Evolutionary conservation across 2,797 vertebrate species (phyloP), one percentile per base, ranked within the genome.

Genomic region (Gouania willdenowi): DNA sequence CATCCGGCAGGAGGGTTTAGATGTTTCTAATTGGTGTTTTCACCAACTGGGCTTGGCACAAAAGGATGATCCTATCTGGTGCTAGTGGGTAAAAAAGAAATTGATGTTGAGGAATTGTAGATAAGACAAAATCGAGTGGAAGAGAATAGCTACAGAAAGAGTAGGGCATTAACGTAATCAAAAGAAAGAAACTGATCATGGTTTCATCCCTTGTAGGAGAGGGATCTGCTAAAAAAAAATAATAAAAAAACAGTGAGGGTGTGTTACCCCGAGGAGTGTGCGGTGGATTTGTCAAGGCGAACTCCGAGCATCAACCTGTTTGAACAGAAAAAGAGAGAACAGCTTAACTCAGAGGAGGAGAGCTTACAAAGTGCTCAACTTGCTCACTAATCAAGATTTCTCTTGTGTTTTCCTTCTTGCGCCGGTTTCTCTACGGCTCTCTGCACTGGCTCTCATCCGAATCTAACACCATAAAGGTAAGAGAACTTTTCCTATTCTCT

Each of bases 391-490:
- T 78, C 61, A 57, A 62, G 27, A 25, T 62, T 54, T 75, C 54
- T 75, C 46, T 55, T 37, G 71, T 25, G 81, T 42, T 71, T 64
- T 59, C 47, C 40, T 62, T 40, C 6, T 32, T n/a, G 35, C 29
- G 25, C 11, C 27, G 5, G 11, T 16, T 28, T 35, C 44, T 4
- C 24, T 11, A 39, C 16, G 22, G 44, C 34, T 51, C 21, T 26
- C 36, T 26, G 23, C 16, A 2, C 43, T 4, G 14, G 18, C 38
- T 19, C 2, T 45, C 56, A 31, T 55, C 64, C 19, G 15, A 51
- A 11, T 46, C 14, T 58, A 29, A 26, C 70, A 10, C 41, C 32
- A 26, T 59, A 41, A 41, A 86, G 85, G 85, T 87, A 87, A 87
- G 82, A 73, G 52, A 42, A 45, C 4, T 14, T 41, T 53, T 26